These are phyloP conservation scores for Pseudochirops corinnae DNA, from an alignment of 2,797 vertebrate genomes.

Conservation along the genomic window DNA sequence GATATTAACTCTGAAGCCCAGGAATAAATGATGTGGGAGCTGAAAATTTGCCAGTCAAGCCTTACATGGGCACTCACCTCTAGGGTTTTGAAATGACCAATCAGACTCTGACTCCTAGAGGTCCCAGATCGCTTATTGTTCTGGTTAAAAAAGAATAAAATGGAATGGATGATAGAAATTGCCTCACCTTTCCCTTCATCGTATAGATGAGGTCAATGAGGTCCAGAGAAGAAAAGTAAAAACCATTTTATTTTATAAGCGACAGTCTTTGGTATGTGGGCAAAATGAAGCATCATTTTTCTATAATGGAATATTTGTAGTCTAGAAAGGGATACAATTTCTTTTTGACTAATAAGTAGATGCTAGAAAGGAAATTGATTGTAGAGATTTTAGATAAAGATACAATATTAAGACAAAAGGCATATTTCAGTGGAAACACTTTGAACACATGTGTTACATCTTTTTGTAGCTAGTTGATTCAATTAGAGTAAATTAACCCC, in stretches of 20 bases:
- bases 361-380: neutral
- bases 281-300: neutral
- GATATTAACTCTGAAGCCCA: neutral
- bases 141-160: neutral
- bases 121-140: neutral
- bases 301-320: neutral
- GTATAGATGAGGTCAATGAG: neutral
- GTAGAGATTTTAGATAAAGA: slow-evolving; percentile 13
- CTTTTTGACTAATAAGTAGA: neutral
- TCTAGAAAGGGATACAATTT: neutral
- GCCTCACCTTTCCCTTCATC: neutral
- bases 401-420: neutral
- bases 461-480: neutral
- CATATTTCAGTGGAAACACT: neutral
- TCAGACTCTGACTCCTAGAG: neutral
- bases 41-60: neutral
- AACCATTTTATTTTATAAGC: slow-evolving; percentile 6
- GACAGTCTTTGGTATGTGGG: slow-evolving; percentile 16
- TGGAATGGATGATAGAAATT: neutral
- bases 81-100: neutral
- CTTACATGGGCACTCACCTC: neutral
- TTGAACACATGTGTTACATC: neutral
- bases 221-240: neutral
- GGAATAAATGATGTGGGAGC: neutral
- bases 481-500: neutral